Percentiles rank a stretch among this genome's conserved stretches.
Conservation (phyloP, 2,113 vertebrate species). For the Syngnathus scovelli region DNA sequence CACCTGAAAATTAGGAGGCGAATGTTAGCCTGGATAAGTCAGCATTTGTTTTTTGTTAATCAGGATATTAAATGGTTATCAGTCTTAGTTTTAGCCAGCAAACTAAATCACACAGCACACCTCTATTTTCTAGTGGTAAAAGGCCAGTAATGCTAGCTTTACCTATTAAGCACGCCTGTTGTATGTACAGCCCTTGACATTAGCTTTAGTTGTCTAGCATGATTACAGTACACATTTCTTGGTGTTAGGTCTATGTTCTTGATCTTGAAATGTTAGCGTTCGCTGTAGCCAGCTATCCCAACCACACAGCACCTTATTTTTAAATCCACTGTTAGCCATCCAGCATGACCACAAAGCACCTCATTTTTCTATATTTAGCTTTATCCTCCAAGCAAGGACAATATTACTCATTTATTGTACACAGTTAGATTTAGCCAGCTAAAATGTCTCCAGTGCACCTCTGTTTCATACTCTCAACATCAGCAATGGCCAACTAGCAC, state of each 20-base stretch:
- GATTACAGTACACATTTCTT: neutral
- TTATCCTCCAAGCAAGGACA: neutral
- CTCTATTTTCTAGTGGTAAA: neutral
- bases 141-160: neutral
- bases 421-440: neutral
- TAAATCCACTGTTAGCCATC: neutral
- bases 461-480: neutral
- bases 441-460: neutral
- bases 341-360: neutral
- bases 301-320: neutral
- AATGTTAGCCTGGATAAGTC: neutral
- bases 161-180: neutral
- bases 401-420: neutral
- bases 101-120: neutral
- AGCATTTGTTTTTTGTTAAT: neutral
- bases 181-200: too few relatives aligned
- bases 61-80: neutral
- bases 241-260: too few relatives aligned
- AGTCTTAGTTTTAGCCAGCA: neutral
- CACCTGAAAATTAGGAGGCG: neutral
- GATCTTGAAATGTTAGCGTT: neutral
- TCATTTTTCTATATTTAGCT: neutral
- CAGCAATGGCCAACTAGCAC: neutral
- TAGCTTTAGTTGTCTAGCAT: neutral
- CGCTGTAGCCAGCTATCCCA: neutral